Evolutionary conservation across 2,113 vertebrate species (phyloP).

Genomic region (Odobenus rosmarus): DNA sequence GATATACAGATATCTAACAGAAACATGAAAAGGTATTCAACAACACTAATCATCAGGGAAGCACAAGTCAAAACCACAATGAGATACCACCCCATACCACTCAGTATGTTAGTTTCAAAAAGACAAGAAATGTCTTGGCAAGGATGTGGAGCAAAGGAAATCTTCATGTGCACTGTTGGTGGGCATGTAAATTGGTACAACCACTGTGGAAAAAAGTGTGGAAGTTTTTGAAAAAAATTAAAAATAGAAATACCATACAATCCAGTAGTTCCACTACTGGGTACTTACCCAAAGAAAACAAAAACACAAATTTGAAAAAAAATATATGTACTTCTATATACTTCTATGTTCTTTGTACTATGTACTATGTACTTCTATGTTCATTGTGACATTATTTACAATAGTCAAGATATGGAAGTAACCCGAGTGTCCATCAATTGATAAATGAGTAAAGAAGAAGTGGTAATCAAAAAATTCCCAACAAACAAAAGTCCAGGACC

Average conservation of each 20-base stretch:
- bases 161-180: not conserved
- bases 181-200: not conserved
- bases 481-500: not conserved
- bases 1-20: not conserved
- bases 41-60: not conserved
- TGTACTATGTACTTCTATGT: not conserved
- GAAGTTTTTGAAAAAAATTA: not conserved
- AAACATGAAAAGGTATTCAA: not conserved
- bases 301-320: not conserved
- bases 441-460: not conserved
- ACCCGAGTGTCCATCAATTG: not conserved
- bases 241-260: not conserved
- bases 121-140: not conserved
- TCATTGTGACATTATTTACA: not conserved
- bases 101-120: not conserved
- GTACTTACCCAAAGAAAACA: not conserved
- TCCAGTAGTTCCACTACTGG: not conserved
- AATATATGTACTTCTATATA: not conserved
- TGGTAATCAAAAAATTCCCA: not conserved
- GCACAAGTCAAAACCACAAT: not conserved
- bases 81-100: not conserved
- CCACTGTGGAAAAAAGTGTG: not conserved
- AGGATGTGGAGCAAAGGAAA: not conserved
- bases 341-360: not conserved
- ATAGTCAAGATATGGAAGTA: not conserved